phyloP scores from a whole-genome alignment of 2,113 vertebrate species.

The Protobothrops flavoviridis region DNA sequence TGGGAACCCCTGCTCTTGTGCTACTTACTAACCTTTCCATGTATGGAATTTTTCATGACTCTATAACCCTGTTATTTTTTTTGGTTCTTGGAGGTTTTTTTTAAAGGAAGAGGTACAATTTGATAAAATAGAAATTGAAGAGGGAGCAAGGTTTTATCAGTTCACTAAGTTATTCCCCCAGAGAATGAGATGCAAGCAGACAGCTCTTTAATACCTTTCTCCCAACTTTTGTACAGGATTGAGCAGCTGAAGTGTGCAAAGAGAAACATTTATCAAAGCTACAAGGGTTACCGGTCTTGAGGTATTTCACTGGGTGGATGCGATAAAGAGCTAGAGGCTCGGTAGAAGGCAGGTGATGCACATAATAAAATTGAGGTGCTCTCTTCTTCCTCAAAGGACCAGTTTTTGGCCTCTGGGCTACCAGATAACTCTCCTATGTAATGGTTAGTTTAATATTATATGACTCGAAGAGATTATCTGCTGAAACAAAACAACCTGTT shows the following conservation, averaged over 20 bases:
- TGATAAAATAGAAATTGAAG: background rate
- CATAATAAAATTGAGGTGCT: background rate
- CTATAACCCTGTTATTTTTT: background rate
- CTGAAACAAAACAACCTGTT: background rate
- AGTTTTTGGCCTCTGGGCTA: background rate
- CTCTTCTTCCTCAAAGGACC: background rate
- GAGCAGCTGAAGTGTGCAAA: background rate
- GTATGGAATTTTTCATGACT: background rate
- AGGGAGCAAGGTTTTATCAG: background rate
- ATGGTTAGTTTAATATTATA: background rate
- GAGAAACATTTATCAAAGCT: background rate
- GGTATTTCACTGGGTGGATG: background rate
- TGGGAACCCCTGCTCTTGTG: background rate
- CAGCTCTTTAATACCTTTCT: background rate
- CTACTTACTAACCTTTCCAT: background rate
- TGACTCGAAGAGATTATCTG: background rate
- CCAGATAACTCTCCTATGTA: no score
- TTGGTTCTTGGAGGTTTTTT: background rate
- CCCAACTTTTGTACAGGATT: background rate
- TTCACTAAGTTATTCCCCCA: background rate
- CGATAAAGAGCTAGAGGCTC: background rate
- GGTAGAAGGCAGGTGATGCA: background rate
- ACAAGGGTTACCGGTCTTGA: background rate
- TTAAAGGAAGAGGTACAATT: background rate
- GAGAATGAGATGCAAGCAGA: background rate